These are phyloP conservation scores for Poeciliopsis prolifica DNA, from an alignment of 2,113 vertebrate genomes.

Conservation along the genomic window DNA sequence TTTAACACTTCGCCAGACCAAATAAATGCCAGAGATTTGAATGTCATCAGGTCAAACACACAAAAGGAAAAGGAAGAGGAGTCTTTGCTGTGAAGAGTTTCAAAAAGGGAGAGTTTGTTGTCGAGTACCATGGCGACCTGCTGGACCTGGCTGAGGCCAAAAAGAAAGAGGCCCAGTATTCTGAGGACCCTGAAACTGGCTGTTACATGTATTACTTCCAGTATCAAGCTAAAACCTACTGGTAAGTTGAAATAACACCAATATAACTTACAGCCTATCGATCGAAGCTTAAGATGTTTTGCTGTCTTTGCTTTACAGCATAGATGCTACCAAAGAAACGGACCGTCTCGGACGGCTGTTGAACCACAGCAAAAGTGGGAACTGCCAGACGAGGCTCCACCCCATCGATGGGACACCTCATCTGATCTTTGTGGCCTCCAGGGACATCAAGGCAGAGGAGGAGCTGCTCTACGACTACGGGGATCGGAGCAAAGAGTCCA, in stretches of 20 bases:
- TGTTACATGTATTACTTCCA: slow-evolving; percentile 99
- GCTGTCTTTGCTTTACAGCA: slow-evolving; percentile 71
- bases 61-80: slow-evolving; percentile 91
- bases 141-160: slow-evolving; percentile 86
- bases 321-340: slow-evolving; percentile 92
- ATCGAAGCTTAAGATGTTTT: not conserved
- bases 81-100: slow-evolving; percentile 70
- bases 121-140: slow-evolving; percentile 79
- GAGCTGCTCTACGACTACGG: slow-evolving; percentile 97
- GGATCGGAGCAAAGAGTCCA: slow-evolving; percentile 90
- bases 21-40: not conserved
- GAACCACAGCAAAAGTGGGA: slow-evolving; percentile 96
- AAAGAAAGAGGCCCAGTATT: slow-evolving; percentile 86
- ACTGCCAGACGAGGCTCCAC: slow-evolving; percentile 95
- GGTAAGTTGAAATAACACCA: slow-evolving; percentile 78
- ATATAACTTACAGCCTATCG: not conserved
- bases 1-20: not conserved
- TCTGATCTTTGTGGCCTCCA: slow-evolving; percentile 92
- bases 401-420: slow-evolving; percentile 88
- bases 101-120: slow-evolving; percentile 75
- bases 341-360: slow-evolving; percentile 89
- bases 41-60: slow-evolving; percentile 85
- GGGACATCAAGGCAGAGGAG: slow-evolving; percentile 87
- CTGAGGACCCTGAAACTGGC: slow-evolving; percentile 89
- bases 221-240: slow-evolving; percentile 91